A percentile compares a stretch with the other conserved stretches of the same genome.
Conservation (phyloP, 2,888 invertebrate species). For the Spodoptera littoralis region DNA sequence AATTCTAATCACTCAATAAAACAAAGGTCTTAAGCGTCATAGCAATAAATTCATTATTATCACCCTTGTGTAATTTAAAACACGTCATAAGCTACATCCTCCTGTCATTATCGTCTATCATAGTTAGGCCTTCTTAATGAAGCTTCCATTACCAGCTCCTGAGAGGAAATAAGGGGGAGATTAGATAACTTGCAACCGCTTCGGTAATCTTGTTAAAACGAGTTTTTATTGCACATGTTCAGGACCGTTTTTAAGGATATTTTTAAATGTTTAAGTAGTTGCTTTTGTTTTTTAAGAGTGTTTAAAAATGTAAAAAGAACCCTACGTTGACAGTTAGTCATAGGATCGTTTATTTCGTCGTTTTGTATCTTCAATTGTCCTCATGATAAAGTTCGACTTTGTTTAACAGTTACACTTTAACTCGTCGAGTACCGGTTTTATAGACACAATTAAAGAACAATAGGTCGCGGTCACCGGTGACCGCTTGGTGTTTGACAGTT, state of each 20-base stretch:
- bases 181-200: constrained; percentile 70
- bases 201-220: constrained; percentile 69
- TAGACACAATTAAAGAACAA: too few species aligned
- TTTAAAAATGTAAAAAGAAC: not conserved
- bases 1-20: not conserved
- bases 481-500: too few species aligned
- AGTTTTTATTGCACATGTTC: constrained; percentile 39
- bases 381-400: too few species aligned
- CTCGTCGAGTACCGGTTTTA: too few species aligned
- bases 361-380: too few species aligned
- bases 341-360: too few species aligned
- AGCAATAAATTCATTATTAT: constrained; percentile 21
- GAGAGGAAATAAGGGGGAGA: constrained; percentile 76
- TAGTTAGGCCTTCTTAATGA: constrained; percentile 64
- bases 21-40: constrained; percentile 13
- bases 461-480: too few species aligned
- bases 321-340: too few species aligned
- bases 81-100: constrained; percentile 58
- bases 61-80: constrained; percentile 31
- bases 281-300: not conserved
- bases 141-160: constrained; percentile 66
- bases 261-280: constrained; percentile 14
- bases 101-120: constrained; percentile 65
- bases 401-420: too few species aligned
- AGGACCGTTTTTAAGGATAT: constrained; percentile 11